These are phyloP conservation scores for Thymelicus lineola DNA, from an alignment of 2,888 invertebrate species.

Conservation along the genomic window DNA sequence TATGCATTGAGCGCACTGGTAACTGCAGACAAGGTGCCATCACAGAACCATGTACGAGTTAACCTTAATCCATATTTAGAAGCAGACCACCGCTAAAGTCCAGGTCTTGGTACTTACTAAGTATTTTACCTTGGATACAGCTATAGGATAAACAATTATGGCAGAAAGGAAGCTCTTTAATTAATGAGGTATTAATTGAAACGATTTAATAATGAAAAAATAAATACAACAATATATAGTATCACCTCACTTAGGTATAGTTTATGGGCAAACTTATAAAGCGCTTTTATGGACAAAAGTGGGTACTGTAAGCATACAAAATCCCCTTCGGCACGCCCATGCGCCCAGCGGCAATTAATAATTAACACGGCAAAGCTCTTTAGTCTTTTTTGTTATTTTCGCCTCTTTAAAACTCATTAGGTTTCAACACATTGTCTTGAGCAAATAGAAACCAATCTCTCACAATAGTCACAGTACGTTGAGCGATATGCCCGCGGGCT, in stretches of 20 bases:
- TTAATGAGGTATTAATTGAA: too few species aligned
- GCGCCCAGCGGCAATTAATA: too few species aligned
- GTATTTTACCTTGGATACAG: too few species aligned
- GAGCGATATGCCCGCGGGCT: neutral
- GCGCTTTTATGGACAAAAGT: too few species aligned
- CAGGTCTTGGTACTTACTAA: neutral
- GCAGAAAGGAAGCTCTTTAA: neutral
- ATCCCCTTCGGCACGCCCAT: too few species aligned
- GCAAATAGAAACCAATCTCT: neutral
- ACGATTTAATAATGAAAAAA: neutral
- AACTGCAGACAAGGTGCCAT: neutral
- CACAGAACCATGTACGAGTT: neutral
- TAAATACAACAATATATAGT: neutral
- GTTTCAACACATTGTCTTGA: constrained; percentile 1
- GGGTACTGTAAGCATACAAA: too few species aligned
- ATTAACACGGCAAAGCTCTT: too few species aligned
- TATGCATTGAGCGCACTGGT: neutral
- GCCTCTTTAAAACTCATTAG: neutral
- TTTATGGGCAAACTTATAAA: too few species aligned
- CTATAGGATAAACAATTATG: too few species aligned
- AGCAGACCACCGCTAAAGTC: neutral
- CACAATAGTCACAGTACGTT: neutral
- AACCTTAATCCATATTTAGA: neutral
- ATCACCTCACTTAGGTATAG: too few species aligned
- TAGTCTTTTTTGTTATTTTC: neutral